These are phyloP conservation scores for Pomatostomus ruficeps DNA, from an alignment of 2,113 vertebrate species.

Conservation along the genomic window DNA sequence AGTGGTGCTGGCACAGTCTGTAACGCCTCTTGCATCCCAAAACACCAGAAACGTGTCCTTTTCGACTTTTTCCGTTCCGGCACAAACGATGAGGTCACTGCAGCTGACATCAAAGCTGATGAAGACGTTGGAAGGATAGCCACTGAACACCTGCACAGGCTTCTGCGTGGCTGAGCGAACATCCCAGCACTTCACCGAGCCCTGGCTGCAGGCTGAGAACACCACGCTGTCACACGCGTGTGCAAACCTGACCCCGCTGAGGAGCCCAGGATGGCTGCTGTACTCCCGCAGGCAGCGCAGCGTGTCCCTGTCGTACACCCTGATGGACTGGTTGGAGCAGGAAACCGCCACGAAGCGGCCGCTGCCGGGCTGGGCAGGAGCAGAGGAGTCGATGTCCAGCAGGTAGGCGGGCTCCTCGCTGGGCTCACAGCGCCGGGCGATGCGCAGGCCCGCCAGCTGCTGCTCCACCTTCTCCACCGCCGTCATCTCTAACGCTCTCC, in stretches of 20 bases:
- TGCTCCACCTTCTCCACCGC: conserved; percentile 79
- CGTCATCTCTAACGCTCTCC: neutral
- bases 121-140: conserved; percentile 77
- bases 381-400: conserved; percentile 68
- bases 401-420: conserved; percentile 72
- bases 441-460: conserved; percentile 74
- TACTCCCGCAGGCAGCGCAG: conserved; percentile 71
- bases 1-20: neutral
- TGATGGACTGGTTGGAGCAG: conserved; percentile 78
- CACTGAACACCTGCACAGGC: conserved; percentile 73
- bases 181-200: conserved; percentile 84
- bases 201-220: conserved; percentile 82
- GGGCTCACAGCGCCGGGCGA: conserved; percentile 69
- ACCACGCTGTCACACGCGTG: conserved; percentile 54
- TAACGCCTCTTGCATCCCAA: conserved; percentile 83
- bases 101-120: conserved; percentile 87
- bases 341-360: conserved; percentile 72
- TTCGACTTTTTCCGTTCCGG: conserved; percentile 85
- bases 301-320: conserved; percentile 76
- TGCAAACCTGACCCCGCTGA: conserved; percentile 78
- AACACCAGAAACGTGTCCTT: conserved; percentile 87
- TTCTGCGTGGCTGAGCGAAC: conserved; percentile 62
- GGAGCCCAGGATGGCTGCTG: conserved; percentile 46
- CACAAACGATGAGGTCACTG: conserved; percentile 80
- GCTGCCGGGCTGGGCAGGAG: neutral